These are phyloP conservation scores for Epizoanthus stellaris DNA, from an alignment of 92 coral and sea anemone genomes.

Conservation along the genomic window DNA sequence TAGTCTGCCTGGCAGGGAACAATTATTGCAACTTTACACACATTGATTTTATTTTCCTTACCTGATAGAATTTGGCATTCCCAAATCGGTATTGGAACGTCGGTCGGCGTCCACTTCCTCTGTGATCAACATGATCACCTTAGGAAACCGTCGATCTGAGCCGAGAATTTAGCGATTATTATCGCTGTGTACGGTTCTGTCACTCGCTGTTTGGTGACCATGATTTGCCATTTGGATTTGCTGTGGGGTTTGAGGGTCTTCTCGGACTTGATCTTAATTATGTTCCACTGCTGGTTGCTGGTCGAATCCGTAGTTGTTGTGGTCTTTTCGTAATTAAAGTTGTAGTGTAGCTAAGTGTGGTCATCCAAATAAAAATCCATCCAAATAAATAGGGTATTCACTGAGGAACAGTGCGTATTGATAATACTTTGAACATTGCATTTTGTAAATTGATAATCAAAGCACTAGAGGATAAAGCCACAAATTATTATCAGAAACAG, in stretches of 20 bases:
- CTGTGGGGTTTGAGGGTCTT: constrained; percentile 35
- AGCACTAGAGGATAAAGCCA: too few species aligned
- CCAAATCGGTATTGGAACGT: constrained; percentile 49
- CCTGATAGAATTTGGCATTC: constrained; percentile 22
- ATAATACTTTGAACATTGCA: too few species aligned
- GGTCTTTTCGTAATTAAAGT: constrained; percentile 45
- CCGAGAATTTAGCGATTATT: constrained; percentile 51
- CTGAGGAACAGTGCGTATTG: too few species aligned
- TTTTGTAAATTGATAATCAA: too few species aligned
- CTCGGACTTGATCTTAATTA: constrained; percentile 28
- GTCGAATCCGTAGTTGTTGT: constrained; percentile 45
- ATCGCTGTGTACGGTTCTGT: constrained; percentile 52
- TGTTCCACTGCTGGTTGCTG: constrained; percentile 42
- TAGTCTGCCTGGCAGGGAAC: too few species aligned
- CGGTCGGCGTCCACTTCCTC: constrained; percentile 45
- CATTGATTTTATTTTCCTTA: too few species aligned
- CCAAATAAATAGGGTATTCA: too few species aligned
- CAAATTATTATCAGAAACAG: too few species aligned
- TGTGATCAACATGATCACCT: constrained; percentile 51
- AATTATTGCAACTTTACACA: too few species aligned
- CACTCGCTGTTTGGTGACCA: constrained; percentile 48
- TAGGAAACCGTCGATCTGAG: constrained; percentile 58
- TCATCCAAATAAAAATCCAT: too few species aligned
- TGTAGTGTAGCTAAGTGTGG: too few species aligned
- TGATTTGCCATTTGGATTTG: constrained; percentile 34